A percentile compares a stretch with the other conserved stretches of the same genome.
phyloP scores from a whole-genome alignment of 2,113 vertebrate genomes.

The Phalacrocorax brasilianus region DNA sequence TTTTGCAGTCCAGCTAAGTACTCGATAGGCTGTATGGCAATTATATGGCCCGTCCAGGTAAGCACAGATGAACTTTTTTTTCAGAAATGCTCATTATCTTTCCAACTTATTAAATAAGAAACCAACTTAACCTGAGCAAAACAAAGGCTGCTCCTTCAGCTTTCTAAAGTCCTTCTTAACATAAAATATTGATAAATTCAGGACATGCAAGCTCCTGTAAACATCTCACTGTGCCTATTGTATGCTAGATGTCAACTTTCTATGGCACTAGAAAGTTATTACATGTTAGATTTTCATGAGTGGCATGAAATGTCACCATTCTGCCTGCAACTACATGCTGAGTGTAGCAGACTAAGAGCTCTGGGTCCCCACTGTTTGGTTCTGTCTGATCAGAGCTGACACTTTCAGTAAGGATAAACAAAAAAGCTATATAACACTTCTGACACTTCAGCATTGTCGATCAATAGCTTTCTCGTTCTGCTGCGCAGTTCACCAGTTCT shows the following conservation, averaged over 20 bases:
- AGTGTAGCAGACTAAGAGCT: background rate
- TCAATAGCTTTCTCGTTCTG: background rate
- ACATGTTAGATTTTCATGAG: background rate
- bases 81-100: background rate
- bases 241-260: background rate
- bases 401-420: background rate
- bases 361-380: background rate
- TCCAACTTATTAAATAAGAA: background rate
- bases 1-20: background rate
- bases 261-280: background rate
- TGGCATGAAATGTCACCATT: background rate
- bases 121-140: background rate
- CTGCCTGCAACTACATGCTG: background rate
- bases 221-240: background rate
- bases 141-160: background rate
- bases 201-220: background rate
- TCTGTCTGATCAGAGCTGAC: background rate
- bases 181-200: background rate
- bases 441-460: background rate
- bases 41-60: background rate
- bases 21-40: background rate
- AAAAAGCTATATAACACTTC: background rate
- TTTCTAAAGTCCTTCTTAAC: background rate
- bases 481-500: background rate
- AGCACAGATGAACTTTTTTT: background rate